Conservation (phyloP, 2,888 invertebrate genomes). For the Odontomyia ornata region DNA sequence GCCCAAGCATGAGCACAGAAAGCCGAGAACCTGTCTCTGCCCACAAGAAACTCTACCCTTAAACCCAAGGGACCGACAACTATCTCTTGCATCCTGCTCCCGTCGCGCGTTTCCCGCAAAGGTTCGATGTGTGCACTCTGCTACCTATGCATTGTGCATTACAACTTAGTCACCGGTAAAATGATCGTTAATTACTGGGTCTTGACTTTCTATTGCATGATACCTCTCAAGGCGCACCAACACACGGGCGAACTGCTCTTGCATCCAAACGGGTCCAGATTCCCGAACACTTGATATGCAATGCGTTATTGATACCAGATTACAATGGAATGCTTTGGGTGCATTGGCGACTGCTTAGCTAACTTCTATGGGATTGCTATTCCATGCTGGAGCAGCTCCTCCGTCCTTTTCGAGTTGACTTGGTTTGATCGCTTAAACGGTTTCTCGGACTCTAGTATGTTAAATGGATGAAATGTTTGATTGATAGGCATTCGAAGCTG, state of each 20-base stretch:
- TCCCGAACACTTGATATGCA: not conserved
- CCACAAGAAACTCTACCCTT: constrained; percentile 16
- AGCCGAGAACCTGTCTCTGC: constrained; percentile 17
- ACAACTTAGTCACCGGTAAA: constrained; percentile 49
- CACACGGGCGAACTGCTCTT: not conserved
- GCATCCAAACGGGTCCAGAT: not conserved
- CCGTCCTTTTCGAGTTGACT: not conserved
- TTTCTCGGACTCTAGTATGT: not conserved
- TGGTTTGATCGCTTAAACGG: not conserved
- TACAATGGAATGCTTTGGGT: constrained; percentile 33
- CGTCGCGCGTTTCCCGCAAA: too few species aligned
- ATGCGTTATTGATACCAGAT: constrained; percentile 4
- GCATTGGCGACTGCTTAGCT: not conserved
- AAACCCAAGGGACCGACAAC: not conserved
- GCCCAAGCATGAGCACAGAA: not conserved
- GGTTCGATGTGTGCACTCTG: not conserved
- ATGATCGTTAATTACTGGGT: constrained; percentile 54
- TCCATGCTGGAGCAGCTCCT: too few species aligned
- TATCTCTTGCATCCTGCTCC: not conserved
- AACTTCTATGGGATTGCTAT: not conserved
- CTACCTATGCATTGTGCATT: constrained; percentile 40
- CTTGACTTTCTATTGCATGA: constrained; percentile 53
- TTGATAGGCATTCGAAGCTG: constrained; percentile 40
- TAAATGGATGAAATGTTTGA: constrained; percentile 37
- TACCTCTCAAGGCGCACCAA: constrained; percentile 41